Base-by-base conservation (phyloP, 2,113 vertebrate genomes). In the Oncorhynchus mykiss region DNA sequence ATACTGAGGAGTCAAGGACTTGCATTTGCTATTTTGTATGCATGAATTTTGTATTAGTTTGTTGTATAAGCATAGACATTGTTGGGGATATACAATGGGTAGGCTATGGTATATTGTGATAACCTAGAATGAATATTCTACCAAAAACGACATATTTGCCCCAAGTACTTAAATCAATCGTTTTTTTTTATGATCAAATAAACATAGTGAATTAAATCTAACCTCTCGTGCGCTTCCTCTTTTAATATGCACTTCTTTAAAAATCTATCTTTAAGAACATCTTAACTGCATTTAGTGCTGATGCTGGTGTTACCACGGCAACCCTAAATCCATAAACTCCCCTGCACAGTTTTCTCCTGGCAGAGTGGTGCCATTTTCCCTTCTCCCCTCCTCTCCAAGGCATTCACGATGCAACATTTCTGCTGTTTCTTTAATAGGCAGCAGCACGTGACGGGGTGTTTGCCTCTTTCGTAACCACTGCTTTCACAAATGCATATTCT, bases 311-410 rank as follows among this genome's bases (percentile, higher is more conserved):
- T 85, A 72, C 83, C 77, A 83, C 22, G 71, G 85, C 78, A 87
- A 87, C 85, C 76, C 70, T 75, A 83, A 87, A 80, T 83, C 79
- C 78, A 81, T 81, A 79, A 82, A 79, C 68, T 80, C 74, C 69
- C 48, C 68, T 64, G 54, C 72, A 79, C 29, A 70, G 74, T 80
- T 78, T 79, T 22, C n/a, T 24, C 71, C 67, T 67, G 75, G 78
- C 76, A 65, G 60, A 80, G 74, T 68, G 24, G 67, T 74, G 71
- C 77, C 71, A 80, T 77, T 82, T 71, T 78, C 66, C n/a, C 57
- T 78, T 20, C 73, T 69, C 67, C 69, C 29, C 24, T 20, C 22
- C 29, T 60, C 69, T 48, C 70, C 20, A 72, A 22, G 31, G 20
- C 62, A 67, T 67, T 64, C 67, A 73, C 64, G 29, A 68, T 72